These are phyloP conservation scores for Gymnobelideus leadbeateri DNA, from an alignment of 2,113 vertebrate species.

Conservation along the genomic window DNA sequence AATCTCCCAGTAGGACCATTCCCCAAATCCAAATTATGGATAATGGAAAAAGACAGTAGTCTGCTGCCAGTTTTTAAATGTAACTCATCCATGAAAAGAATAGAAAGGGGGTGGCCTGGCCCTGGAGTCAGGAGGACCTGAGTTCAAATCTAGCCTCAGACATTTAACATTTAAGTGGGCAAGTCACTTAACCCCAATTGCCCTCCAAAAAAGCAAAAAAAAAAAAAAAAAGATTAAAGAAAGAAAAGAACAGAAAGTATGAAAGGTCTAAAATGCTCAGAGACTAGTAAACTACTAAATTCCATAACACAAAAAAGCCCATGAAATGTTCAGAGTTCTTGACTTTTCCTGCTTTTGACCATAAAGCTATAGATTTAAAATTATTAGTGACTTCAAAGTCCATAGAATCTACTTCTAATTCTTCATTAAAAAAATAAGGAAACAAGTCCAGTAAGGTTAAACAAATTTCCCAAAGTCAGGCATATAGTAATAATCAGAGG, in stretches of 20 bases:
- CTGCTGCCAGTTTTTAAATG: slow-evolving; percentile 19
- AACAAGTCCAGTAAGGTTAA: background rate
- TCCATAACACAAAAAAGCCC: background rate
- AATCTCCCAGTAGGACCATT: background rate
- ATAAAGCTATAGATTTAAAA: background rate
- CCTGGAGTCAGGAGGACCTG: too few relatives aligned
- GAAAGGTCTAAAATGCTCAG: background rate
- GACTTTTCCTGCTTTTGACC: background rate
- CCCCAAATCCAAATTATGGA: slow-evolving; percentile 18
- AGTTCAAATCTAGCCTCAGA: too few relatives aligned
- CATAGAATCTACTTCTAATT: background rate
- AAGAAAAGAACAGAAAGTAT: background rate
- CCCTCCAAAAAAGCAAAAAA: too few relatives aligned
- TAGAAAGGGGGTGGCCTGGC: background rate
- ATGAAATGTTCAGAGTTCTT: background rate
- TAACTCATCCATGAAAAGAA: background rate
- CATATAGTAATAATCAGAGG: background rate
- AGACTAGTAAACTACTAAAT: background rate
- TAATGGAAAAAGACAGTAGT: background rate
- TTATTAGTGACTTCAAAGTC: background rate
- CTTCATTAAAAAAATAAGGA: background rate
- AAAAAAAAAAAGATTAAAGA: background rate
- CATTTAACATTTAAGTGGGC: too few relatives aligned
- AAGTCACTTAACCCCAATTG: too few relatives aligned
- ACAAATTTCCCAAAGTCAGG: background rate